These are phyloP conservation scores for Percopsis omiscomaycus DNA, from an alignment of 2,797 vertebrate genomes.

Conservation along the genomic window DNA sequence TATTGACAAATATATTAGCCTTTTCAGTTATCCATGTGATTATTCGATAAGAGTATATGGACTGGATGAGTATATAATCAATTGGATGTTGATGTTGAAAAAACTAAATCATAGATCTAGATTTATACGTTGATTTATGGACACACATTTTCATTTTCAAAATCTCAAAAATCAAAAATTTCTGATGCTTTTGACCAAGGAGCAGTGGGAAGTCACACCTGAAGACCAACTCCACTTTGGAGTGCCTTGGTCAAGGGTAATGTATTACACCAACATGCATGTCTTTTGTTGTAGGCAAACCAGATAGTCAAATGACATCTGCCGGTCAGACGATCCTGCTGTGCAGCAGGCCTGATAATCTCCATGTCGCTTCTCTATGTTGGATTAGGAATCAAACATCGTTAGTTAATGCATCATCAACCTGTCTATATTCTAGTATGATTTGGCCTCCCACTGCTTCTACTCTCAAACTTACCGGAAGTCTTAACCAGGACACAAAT, in stretches of 20 bases:
- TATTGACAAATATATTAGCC: neutral
- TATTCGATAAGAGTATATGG: too few relatives aligned
- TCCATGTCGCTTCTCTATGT: neutral
- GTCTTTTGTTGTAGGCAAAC: neutral
- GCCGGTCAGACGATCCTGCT: constrained; percentile 6
- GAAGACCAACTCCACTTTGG: too few relatives aligned
- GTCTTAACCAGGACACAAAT: neutral
- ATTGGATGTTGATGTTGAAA: too few relatives aligned
- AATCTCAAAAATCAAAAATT: too few relatives aligned
- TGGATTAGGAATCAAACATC: neutral
- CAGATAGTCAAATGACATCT: constrained; percentile 9
- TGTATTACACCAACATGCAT: too few relatives aligned
- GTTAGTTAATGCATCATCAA: constrained; percentile 6
- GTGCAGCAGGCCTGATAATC: neutral
- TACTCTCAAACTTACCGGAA: neutral
- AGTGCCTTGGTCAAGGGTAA: constrained; percentile 12
- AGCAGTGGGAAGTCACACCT: too few relatives aligned
- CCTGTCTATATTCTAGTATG: neutral
- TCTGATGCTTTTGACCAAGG: too few relatives aligned
- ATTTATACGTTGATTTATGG: too few relatives aligned
- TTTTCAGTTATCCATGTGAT: too few relatives aligned
- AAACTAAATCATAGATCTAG: too few relatives aligned
- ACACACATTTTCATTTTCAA: too few relatives aligned
- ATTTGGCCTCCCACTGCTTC: neutral
- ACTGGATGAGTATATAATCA: too few relatives aligned